Percentiles rank a stretch among this genome's conserved stretches.
phyloP scores from a whole-genome alignment of 2,797 vertebrate species.

The Channa striata region DNA sequence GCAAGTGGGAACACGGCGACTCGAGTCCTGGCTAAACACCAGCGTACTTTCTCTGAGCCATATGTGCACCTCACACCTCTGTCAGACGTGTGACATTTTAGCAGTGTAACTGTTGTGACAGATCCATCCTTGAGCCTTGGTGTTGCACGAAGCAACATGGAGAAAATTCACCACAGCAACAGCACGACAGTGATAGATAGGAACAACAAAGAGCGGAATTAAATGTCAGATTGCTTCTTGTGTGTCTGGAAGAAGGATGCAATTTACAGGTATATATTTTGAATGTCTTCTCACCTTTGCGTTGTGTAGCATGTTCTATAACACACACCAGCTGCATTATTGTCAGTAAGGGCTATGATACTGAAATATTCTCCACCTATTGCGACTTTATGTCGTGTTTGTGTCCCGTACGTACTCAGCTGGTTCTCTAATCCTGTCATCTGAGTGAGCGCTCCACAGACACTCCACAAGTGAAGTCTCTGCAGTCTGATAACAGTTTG shows the following conservation, averaged over 20 bases:
- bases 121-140: conserved; percentile 43
- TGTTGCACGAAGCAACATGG: conserved; percentile 59
- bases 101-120: conserved; percentile 70
- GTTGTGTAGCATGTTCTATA: not conserved
- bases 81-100: conserved; percentile 70
- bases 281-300: conserved; percentile 7
- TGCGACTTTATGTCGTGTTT: conserved; percentile 4
- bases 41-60: conserved; percentile 55
- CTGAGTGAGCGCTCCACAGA: conserved; percentile 31
- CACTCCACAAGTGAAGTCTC: conserved; percentile 20
- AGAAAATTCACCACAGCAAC: conserved; percentile 34
- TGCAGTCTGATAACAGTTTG: conserved; percentile 37
- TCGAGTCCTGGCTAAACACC: conserved; percentile 42
- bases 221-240: conserved; percentile 9
- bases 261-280: conserved; percentile 3
- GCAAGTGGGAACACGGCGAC: conserved; percentile 49
- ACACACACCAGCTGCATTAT: not conserved
- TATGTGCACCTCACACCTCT: conserved; percentile 71
- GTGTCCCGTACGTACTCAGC: conserved; percentile 16
- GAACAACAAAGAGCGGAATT: conserved; percentile 32
- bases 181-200: conserved; percentile 16
- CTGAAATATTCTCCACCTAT: not conserved
- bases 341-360: not conserved
- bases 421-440: conserved; percentile 50
- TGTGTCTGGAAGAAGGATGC: conserved; percentile 7